Evolutionary conservation across 2,797 vertebrate species (phyloP), one percentile per base, ranked within the genome.

Genomic region (Sphaeramia orbicularis): DNA sequence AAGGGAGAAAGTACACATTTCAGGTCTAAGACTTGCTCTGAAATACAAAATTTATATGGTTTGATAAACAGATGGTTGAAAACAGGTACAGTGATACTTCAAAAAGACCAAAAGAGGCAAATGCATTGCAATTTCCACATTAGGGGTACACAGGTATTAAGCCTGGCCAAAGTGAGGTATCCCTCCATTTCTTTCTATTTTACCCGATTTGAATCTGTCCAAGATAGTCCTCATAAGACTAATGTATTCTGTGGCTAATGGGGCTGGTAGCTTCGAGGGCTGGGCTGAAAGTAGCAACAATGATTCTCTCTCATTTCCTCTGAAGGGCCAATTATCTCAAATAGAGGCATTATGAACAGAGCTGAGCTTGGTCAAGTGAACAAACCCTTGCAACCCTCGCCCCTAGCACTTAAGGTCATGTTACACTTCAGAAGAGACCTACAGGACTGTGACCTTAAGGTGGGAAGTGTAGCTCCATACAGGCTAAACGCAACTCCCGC

Each of bases 241-340:
- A 92, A 92, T 92, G 86, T 83, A 87, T 91, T 90, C 87, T 77
- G 82, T 86, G 80, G 71, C 85, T 92, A 92, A 92, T 90, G 91
- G 89, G 83, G 86, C 89, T 74, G 78, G 84, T 81, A 55, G 78
- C 82, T 85, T 76, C 40, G 60, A 91, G 78, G 84, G 84, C 57
- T 71, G 59, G 74, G 74, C 84, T 79, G 71, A 86, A 83, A 84
- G 87, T 83, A 42, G 50, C 71, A 76, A 88, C 82, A 88, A 88
- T 85, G 76, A 91, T 88, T 87, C 80, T 86, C 86, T 85, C 83
- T 91, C 85, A 91, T 92, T 91, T 88, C 67, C 84, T 91, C 82
- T 91, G 87, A 93, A 93, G 90, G 86, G 87, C 85, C 92, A 94
- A 93, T 94, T 94, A 93, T 86, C 81, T 90, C 84, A 90, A 92